Evolutionary conservation across 2,113 vertebrate genomes (phyloP).

Genomic region (Dolichotis patagonum): DNA sequence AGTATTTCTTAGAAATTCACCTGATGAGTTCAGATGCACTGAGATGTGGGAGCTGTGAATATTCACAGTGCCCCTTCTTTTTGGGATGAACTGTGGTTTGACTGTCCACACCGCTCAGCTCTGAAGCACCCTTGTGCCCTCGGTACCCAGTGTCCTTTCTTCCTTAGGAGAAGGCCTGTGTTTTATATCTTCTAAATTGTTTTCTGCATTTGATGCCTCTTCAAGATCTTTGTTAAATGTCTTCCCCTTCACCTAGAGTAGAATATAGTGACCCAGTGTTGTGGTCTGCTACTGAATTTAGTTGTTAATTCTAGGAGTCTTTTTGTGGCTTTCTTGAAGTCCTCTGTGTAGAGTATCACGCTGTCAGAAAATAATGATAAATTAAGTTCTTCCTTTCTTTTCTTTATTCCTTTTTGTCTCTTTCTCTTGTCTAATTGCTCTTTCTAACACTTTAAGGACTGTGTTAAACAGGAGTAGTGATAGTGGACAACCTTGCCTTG

Average conservation of each 20-base stretch:
- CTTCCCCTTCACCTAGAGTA: background rate
- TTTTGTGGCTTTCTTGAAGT: background rate
- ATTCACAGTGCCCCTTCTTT: background rate
- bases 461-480: background rate
- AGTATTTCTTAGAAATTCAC: background rate
- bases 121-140: fast-evolving
- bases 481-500: background rate
- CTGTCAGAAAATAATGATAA: background rate
- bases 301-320: background rate
- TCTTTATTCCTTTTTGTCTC: background rate
- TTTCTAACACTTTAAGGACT: background rate
- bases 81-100: background rate
- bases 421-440: background rate
- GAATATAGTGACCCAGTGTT: background rate
- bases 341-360: background rate
- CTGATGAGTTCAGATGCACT: background rate
- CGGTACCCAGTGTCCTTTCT: too few relatives aligned
- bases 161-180: too few relatives aligned
- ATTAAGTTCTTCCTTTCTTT: background rate
- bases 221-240: background rate
- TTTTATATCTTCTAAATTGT: background rate
- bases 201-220: background rate
- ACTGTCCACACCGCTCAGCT: background rate
- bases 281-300: background rate
- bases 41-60: background rate